phyloP scores from a whole-genome alignment of 2,797 vertebrate genomes.

The Lagodon rhomboides region DNA sequence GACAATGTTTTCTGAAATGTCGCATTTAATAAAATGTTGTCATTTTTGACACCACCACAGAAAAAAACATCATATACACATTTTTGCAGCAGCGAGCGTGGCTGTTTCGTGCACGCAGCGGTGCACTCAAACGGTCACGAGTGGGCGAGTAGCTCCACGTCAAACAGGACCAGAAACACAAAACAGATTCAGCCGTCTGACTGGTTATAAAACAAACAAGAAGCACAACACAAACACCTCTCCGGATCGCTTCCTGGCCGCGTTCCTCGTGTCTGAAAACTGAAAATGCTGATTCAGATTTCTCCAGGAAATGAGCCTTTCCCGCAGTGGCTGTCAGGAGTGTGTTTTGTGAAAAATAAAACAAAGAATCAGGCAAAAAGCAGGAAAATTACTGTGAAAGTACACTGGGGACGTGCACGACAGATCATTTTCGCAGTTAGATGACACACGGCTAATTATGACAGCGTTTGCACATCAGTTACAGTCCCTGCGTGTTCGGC shows the following conservation, averaged over 20 bases:
- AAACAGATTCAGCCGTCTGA: conserved; percentile 39
- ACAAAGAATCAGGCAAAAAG: background rate
- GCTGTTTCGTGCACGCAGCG: too few species aligned
- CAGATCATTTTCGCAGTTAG: background rate
- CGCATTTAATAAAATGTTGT: too few species aligned
- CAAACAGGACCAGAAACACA: conserved; percentile 30
- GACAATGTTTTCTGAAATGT: too few species aligned
- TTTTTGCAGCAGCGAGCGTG: too few species aligned
- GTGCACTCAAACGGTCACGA: too few species aligned
- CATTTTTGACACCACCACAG: too few species aligned
- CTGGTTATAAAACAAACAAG: conserved; percentile 52
- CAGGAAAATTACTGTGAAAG: background rate
- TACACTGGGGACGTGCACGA: background rate
- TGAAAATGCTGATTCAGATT: conserved; percentile 16
- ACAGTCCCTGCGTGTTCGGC: background rate
- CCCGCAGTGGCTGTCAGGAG: conserved; percentile 1
- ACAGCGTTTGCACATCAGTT: conserved; percentile 9
- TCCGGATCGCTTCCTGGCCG: background rate
- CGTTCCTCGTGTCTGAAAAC: too few species aligned
- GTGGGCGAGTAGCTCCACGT: background rate
- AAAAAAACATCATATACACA: too few species aligned
- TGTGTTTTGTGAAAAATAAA: background rate
- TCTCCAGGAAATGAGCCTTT: conserved; percentile 34
- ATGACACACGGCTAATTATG: background rate
- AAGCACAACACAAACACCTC: background rate